phyloP scores from a whole-genome alignment of 2,888 invertebrate genomes.

The Cheilosia variabilis region DNA sequence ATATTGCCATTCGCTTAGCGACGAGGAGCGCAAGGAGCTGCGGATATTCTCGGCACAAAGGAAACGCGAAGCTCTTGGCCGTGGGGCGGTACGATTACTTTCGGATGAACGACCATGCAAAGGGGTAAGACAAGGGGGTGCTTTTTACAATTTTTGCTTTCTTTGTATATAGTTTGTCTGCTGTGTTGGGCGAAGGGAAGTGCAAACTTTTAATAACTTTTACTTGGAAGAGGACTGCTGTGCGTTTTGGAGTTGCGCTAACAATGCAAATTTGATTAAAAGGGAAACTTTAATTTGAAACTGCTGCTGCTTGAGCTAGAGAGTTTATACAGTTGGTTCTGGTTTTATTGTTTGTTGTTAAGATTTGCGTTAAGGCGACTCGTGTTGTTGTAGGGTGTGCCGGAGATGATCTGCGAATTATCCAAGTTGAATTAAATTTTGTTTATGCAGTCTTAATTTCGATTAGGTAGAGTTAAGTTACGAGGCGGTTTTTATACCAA shows the following conservation, averaged over 20 bases:
- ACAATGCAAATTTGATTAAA: constrained; percentile 75
- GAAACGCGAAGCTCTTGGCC: constrained; percentile 96
- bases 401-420: constrained; percentile 28
- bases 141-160: constrained; percentile 14
- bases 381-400: neutral
- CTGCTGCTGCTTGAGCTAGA: neutral
- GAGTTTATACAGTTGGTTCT: neutral
- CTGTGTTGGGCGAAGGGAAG: constrained; percentile 36
- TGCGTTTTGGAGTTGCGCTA: constrained; percentile 41
- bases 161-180: constrained; percentile 31
- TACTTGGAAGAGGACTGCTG: constrained; percentile 13
- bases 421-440: too few species aligned
- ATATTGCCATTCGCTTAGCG: constrained; percentile 96
- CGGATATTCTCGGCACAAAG: constrained; percentile 96
- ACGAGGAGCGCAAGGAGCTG: constrained; percentile 96
- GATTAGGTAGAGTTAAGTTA: too few species aligned
- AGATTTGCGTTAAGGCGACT: too few species aligned
- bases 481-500: too few species aligned
- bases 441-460: too few species aligned
- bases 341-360: constrained; percentile 32
- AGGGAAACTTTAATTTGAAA: constrained; percentile 66
- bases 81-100: constrained; percentile 94
- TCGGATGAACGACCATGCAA: constrained; percentile 90
- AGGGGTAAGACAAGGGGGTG: constrained; percentile 86
- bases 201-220: constrained; percentile 72